These are phyloP conservation scores for Myocastor coypus DNA, from an alignment of 2,113 vertebrate species.

Conservation along the genomic window DNA sequence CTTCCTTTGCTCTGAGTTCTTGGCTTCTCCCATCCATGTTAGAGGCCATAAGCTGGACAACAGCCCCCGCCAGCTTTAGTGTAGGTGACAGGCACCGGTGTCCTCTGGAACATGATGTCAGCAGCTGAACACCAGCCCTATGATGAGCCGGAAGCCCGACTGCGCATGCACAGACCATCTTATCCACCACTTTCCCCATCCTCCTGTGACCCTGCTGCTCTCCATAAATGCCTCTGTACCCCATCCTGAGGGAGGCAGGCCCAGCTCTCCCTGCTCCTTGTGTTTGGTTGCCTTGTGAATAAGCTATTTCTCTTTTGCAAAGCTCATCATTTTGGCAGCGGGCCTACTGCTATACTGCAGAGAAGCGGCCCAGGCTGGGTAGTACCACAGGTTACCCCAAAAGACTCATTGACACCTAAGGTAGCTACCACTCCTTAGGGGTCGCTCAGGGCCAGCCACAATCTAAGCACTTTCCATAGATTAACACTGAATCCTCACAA, in stretches of 20 bases:
- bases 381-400: background rate
- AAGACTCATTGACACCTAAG: background rate
- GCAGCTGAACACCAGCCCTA: background rate
- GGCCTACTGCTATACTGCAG: background rate
- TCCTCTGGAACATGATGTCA: background rate
- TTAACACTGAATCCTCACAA: background rate
- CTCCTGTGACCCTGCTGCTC: background rate
- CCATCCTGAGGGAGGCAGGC: background rate
- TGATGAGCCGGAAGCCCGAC: background rate
- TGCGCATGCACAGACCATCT: fast-evolving
- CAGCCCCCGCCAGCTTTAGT: background rate
- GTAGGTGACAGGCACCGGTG: background rate
- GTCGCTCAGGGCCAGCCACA: background rate
- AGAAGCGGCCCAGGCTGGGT: fast-evolving
- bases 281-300: background rate
- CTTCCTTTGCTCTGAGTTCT: too few species aligned
- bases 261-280: background rate
- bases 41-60: background rate
- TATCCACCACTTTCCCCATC: background rate
- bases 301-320: background rate
- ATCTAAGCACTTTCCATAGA: fast-evolving
- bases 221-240: background rate
- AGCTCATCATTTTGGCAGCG: background rate
- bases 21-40: background rate
- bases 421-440: fast-evolving